Conservation (phyloP, 2,888 invertebrate genomes). For the Trachelus tabidus region DNA sequence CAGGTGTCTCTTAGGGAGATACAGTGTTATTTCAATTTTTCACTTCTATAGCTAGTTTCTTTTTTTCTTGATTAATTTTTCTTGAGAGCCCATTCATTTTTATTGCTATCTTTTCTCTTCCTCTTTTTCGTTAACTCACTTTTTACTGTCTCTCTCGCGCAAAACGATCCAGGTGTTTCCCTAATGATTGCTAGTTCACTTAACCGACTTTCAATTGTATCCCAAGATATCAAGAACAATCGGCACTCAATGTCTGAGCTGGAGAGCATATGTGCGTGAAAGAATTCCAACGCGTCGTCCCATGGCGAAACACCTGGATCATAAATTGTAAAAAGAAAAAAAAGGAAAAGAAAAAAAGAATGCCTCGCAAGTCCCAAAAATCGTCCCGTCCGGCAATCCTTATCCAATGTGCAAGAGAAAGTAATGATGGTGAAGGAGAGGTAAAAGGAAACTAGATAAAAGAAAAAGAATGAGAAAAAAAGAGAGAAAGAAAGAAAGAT, state of each 20-base stretch:
- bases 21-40: background rate
- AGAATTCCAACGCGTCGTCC: background rate
- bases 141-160: conserved; percentile 16
- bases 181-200: background rate
- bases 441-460: conserved; percentile 1
- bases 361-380: conserved; percentile 19
- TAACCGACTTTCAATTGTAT: background rate
- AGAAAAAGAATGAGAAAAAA: conserved; percentile 35
- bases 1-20: conserved; percentile 28
- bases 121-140: conserved; percentile 23
- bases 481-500: background rate
- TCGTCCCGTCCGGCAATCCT: background rate
- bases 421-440: conserved; percentile 1
- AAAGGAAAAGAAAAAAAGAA: conserved; percentile 12
- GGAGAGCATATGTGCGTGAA: background rate
- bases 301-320: background rate
- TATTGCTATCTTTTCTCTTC: conserved; percentile 18
- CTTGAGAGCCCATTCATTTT: background rate
- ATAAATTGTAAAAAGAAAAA: conserved; percentile 9
- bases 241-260: background rate
- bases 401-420: conserved; percentile 34
- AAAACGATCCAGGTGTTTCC: conserved; percentile 29
- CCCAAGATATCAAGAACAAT: background rate
- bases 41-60: background rate
- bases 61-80: background rate